A percentile compares a stretch with the other conserved stretches of the same genome.
Evolutionary conservation across 1,140 invertebrate species (phyloP).

Genomic region (Aradophagus sp.): DNA sequence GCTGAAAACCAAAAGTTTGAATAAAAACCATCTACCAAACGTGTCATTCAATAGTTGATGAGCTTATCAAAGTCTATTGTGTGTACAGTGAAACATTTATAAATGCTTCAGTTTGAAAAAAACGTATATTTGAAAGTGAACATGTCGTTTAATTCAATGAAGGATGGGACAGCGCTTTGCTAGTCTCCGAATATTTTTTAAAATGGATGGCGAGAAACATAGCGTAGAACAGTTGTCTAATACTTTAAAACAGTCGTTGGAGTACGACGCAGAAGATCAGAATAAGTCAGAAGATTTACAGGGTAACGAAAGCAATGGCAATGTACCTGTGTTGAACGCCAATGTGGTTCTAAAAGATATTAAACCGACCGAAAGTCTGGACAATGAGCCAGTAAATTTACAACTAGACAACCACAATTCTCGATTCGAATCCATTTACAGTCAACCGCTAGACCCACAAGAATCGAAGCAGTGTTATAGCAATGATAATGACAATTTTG

Average conservation of each 20-base stretch:
- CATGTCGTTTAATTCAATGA: slow-evolving; percentile 66
- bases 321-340: slow-evolving; percentile 61
- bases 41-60: no score
- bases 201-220: slow-evolving; percentile 69
- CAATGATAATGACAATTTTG: slow-evolving; percentile 69
- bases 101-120: slow-evolving; percentile 16
- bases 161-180: slow-evolving; percentile 75
- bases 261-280: slow-evolving; percentile 60
- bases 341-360: slow-evolving; percentile 61
- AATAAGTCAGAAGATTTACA: slow-evolving; percentile 56
- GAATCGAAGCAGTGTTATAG: slow-evolving; percentile 61
- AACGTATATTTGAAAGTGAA: slow-evolving; percentile 52
- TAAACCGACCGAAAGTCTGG: slow-evolving; percentile 63
- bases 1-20: no score
- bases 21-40: no score
- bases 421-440: slow-evolving; percentile 73
- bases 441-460: slow-evolving; percentile 68
- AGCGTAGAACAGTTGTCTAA: slow-evolving; percentile 59
- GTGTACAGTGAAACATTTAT: slow-evolving; percentile 30
- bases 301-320: slow-evolving; percentile 68
- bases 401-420: slow-evolving; percentile 72
- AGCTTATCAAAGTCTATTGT: no score
- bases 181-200: slow-evolving; percentile 73
- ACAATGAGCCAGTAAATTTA: slow-evolving; percentile 66
- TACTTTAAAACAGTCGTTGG: slow-evolving; percentile 48